phyloP scores from a whole-genome alignment of 2,888 invertebrate species.

The Hololepta plana region DNA sequence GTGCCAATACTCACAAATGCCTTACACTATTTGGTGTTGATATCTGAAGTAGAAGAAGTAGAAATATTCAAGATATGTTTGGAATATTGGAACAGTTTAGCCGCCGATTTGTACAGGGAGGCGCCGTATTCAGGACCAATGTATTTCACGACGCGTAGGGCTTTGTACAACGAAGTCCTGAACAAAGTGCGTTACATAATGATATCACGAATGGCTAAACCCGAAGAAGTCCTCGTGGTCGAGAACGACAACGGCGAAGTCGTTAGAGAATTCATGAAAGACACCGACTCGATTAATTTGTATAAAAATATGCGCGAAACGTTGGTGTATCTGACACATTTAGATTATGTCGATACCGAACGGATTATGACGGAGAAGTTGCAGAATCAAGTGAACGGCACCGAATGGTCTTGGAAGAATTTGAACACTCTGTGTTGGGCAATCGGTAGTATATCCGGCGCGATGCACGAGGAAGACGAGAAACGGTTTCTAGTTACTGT shows the following conservation, averaged over 20 bases:
- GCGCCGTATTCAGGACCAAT: conserved; percentile 43
- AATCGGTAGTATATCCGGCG: conserved; percentile 89
- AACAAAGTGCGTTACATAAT: conserved; percentile 88
- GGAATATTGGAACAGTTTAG: conserved; percentile 94
- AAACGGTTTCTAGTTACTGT: conserved; percentile 97
- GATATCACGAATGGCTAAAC: conserved; percentile 99
- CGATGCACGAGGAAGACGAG: conserved; percentile 98
- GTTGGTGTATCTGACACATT: conserved; percentile 93
- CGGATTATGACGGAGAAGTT: conserved; percentile 98
- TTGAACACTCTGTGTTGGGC: conserved; percentile 99
- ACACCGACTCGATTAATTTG: conserved; percentile 97
- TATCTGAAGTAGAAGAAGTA: conserved; percentile 96
- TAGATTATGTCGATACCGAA: conserved; percentile 95
- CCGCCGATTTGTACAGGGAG: conserved; percentile 83
- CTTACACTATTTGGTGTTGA: conserved; percentile 70
- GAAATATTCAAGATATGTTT: conserved; percentile 99
- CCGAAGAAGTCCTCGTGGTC: conserved; percentile 97
- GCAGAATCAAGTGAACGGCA: conserved; percentile 94
- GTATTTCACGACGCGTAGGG: conserved; percentile 30
- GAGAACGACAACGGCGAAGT: conserved; percentile 99
- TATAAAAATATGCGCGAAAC: conserved; percentile 99
- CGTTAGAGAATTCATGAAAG: conserved; percentile 98
- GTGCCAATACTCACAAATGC: conserved; percentile 66
- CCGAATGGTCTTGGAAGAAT: conserved; percentile 99
- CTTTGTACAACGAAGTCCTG: conserved; percentile 62